Evolutionary conservation across 2,797 vertebrate species (phyloP).

Genomic region (Glossophaga mutica): DNA sequence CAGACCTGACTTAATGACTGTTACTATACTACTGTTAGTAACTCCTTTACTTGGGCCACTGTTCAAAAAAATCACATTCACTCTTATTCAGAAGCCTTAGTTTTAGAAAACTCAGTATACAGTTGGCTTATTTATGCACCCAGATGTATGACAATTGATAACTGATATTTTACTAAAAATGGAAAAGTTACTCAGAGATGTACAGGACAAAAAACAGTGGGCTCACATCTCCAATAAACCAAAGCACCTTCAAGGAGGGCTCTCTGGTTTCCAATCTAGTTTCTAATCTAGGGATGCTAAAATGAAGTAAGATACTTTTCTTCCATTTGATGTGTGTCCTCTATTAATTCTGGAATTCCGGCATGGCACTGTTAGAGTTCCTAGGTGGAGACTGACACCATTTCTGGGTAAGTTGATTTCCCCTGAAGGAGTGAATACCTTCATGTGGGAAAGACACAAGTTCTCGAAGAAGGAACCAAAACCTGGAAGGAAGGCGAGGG

Average conservation of each 20-base stretch:
- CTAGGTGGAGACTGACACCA: neutral
- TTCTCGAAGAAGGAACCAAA: neutral
- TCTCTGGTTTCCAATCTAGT: neutral
- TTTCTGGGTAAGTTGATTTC: neutral
- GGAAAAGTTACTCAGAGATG: neutral
- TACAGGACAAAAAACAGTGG: neutral
- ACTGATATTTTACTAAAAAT: neutral
- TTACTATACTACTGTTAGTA: neutral
- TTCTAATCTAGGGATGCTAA: neutral
- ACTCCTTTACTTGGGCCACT: neutral
- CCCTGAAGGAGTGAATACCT: neutral
- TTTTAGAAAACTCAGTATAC: slow-evolving; percentile 8
- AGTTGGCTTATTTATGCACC: neutral
- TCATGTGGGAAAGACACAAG: neutral
- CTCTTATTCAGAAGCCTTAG: neutral
- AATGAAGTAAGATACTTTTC: neutral
- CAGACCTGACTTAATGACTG: neutral
- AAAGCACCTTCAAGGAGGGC: neutral
- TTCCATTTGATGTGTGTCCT: neutral
- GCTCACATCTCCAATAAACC: neutral
- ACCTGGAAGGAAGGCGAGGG: neutral
- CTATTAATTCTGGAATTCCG: neutral
- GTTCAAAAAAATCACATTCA: neutral
- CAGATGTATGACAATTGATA: neutral
- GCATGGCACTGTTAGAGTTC: neutral